These are phyloP conservation scores for Bugulina stolonifera DNA, from an alignment of 2,888 invertebrate species.

Conservation along the genomic window DNA sequence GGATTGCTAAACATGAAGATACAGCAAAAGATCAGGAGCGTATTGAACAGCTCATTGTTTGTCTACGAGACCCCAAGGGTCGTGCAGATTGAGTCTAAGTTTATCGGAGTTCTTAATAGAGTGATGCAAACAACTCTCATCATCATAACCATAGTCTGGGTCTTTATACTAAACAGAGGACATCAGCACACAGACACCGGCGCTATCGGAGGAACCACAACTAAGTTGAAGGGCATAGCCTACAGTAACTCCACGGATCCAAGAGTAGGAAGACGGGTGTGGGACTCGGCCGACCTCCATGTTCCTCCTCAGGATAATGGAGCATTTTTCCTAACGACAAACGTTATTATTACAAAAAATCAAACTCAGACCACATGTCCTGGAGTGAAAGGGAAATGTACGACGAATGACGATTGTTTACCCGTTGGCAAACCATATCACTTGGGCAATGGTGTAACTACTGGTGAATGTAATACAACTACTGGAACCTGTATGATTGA, in stretches of 20 bases:
- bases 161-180: constrained; percentile 55
- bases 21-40: no score
- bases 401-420: neutral
- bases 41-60: no score
- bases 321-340: constrained; percentile 57
- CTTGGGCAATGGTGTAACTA: constrained; percentile 10
- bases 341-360: constrained; percentile 54
- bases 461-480: neutral
- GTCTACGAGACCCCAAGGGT: constrained; percentile 56
- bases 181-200: constrained; percentile 55
- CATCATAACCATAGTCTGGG: constrained; percentile 51
- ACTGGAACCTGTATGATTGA: neutral
- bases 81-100: constrained; percentile 54
- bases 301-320: constrained; percentile 56
- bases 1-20: no score
- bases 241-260: constrained; percentile 40
- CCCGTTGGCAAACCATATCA: neutral
- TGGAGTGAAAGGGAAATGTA: constrained; percentile 33
- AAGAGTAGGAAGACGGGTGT: constrained; percentile 39
- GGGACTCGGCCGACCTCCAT: constrained; percentile 57
- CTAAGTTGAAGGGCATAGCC: constrained; percentile 56
- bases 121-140: constrained; percentile 53
- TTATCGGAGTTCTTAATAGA: constrained; percentile 54
- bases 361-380: constrained; percentile 51
- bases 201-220: constrained; percentile 52